A percentile compares a stretch with the other conserved stretches of the same genome.
phyloP scores from a whole-genome alignment of 2,888 invertebrate genomes.

The Lamellibrachia satsuma region DNA sequence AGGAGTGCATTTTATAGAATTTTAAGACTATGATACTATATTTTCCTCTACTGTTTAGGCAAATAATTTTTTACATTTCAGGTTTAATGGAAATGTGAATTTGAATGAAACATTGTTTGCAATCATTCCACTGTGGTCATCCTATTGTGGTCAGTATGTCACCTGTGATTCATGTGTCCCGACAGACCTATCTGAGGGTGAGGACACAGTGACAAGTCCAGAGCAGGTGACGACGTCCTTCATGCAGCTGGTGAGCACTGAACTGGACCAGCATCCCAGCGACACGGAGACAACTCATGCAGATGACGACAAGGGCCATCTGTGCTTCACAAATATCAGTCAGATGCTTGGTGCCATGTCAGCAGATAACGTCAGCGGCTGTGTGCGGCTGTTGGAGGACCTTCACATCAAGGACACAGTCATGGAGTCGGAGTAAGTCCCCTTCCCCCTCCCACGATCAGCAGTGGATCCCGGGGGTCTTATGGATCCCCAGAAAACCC shows the following conservation, averaged over 20 bases:
- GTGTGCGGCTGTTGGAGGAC: slow-evolving; percentile 54
- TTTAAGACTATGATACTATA: background rate
- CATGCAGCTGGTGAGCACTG: background rate
- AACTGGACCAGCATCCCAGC: background rate
- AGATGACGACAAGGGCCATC: background rate
- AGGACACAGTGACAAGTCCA: background rate
- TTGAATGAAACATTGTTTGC: background rate
- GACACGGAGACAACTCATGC: background rate
- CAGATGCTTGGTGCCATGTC: slow-evolving; percentile 43
- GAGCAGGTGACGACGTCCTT: slow-evolving; percentile 23
- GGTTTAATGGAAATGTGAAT: too few species aligned
- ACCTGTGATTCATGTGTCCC: background rate
- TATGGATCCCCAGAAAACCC: too few species aligned
- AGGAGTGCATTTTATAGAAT: too few species aligned
- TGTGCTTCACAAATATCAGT: slow-evolving; percentile 42
- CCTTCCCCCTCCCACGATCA: background rate
- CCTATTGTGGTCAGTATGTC: background rate
- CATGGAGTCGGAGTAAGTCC: slow-evolving; percentile 61
- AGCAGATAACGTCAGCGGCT: slow-evolving; percentile 56
- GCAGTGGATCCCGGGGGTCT: too few species aligned
- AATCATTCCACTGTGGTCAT: background rate
- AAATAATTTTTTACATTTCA: background rate
- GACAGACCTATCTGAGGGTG: background rate
- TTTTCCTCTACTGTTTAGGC: background rate
- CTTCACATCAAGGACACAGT: slow-evolving; percentile 52